Evolutionary conservation across 2,797 vertebrate genomes (phyloP).

Genomic region (Micrastur ruficollis): DNA sequence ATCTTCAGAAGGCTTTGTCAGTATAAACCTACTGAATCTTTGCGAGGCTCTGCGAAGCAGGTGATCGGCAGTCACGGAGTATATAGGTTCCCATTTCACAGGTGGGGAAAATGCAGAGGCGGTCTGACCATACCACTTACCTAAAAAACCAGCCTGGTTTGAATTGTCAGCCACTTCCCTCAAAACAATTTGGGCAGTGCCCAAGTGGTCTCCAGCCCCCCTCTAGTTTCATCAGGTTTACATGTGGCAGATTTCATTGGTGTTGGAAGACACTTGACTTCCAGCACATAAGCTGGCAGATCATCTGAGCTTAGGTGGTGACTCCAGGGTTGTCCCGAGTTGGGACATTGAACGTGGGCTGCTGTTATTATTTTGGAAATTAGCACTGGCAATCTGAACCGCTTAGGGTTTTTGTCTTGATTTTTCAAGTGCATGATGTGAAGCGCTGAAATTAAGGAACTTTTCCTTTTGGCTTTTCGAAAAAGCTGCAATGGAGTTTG

Average conservation of each 20-base stretch:
- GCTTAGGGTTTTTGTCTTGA: background rate
- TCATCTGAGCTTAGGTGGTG: background rate
- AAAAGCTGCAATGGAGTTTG: background rate
- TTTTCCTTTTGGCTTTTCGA: background rate
- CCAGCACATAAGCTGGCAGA: background rate
- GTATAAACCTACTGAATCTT: background rate
- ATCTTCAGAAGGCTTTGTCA: background rate
- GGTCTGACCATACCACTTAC: background rate
- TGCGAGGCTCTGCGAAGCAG: background rate
- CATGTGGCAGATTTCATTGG: background rate
- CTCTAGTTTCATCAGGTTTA: background rate
- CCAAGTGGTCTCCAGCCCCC: background rate
- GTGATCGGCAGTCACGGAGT: background rate
- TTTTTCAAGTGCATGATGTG: background rate
- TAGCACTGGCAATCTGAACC: accelerated
- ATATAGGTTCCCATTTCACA: background rate
- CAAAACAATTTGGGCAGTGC: background rate
- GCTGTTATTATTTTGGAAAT: background rate
- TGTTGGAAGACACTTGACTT: background rate
- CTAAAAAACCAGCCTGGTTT: background rate
- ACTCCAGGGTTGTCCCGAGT: accelerated
- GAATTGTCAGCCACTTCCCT: background rate
- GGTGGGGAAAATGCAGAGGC: background rate
- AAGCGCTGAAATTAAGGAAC: background rate
- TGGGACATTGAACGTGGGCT: background rate